Conservation (phyloP, 2,797 vertebrate genomes). For the Spizella passerina region DNA sequence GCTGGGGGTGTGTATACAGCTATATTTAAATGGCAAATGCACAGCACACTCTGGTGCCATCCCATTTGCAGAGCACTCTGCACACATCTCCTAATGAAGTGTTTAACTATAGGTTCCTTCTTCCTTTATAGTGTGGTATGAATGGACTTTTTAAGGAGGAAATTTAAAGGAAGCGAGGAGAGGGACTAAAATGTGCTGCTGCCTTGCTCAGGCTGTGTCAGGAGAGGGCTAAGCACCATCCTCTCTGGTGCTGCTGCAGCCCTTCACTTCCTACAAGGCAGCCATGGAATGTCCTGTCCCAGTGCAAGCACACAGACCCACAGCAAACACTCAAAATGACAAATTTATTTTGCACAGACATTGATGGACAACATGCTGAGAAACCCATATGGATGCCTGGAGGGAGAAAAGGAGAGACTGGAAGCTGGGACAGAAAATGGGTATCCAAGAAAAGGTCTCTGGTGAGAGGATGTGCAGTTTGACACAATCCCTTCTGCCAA, state of each 20-base stretch:
- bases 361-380: not conserved
- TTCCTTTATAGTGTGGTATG: not conserved
- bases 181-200: not conserved
- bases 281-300: not conserved
- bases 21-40: conserved; percentile 28
- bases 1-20: not conserved
- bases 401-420: not conserved
- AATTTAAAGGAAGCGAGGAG: not conserved
- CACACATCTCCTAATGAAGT: not conserved
- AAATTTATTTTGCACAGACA: not conserved
- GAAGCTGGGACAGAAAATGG: not conserved
- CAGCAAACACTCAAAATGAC: not conserved
- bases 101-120: not conserved
- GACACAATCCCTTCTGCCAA: not conserved
- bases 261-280: not conserved
- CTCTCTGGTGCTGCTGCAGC: not conserved
- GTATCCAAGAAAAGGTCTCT: not conserved
- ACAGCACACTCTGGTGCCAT: not conserved
- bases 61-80: not conserved
- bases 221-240: not conserved
- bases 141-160: not conserved
- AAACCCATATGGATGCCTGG: not conserved
- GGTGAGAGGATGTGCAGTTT: not conserved
- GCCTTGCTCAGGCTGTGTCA: not conserved
- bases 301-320: not conserved